phyloP scores from a whole-genome alignment of 2,888 invertebrate species.

The Beris chalybata region DNA sequence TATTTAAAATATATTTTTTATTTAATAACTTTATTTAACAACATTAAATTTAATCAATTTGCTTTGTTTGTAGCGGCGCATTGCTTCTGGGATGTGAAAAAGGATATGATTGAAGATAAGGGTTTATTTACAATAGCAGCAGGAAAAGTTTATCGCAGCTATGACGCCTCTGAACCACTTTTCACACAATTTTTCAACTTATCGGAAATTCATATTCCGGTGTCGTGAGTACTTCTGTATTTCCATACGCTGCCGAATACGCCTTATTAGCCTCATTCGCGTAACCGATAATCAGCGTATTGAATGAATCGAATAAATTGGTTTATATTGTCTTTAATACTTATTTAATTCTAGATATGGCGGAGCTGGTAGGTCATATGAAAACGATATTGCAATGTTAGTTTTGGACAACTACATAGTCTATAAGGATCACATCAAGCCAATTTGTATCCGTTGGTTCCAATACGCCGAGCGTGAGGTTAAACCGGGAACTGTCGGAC shows the following conservation, averaged over 20 bases:
- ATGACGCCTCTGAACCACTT: slow-evolving; percentile 32
- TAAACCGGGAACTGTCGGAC: slow-evolving; percentile 28
- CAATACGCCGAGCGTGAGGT: slow-evolving; percentile 34
- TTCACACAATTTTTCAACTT: slow-evolving; percentile 37
- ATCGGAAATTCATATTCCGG: slow-evolving; percentile 36
- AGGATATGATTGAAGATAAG: background rate
- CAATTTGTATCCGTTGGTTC: slow-evolving; percentile 50
- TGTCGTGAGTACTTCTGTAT: slow-evolving; percentile 31
- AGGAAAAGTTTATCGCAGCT: slow-evolving; percentile 31
- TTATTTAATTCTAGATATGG: slow-evolving; percentile 31
- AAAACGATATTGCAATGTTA: slow-evolving; percentile 50
- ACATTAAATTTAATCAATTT: background rate
- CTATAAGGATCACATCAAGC: slow-evolving; percentile 48
- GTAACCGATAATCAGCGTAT: too few relatives aligned
- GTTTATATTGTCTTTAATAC: too few relatives aligned
- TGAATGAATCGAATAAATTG: too few relatives aligned
- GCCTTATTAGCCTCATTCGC: too few relatives aligned
- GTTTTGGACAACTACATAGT: slow-evolving; percentile 45
- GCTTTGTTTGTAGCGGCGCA: slow-evolving; percentile 36
- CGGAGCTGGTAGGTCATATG: slow-evolving; percentile 43
- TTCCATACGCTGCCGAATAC: too few relatives aligned
- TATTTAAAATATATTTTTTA: too few relatives aligned
- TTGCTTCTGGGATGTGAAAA: slow-evolving; percentile 37
- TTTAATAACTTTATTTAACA: too few relatives aligned
- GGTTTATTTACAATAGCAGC: background rate